These are phyloP conservation scores for Ptychodera flava DNA, from an alignment of 35 echinoderm and acorn worm species.

Conservation along the genomic window DNA sequence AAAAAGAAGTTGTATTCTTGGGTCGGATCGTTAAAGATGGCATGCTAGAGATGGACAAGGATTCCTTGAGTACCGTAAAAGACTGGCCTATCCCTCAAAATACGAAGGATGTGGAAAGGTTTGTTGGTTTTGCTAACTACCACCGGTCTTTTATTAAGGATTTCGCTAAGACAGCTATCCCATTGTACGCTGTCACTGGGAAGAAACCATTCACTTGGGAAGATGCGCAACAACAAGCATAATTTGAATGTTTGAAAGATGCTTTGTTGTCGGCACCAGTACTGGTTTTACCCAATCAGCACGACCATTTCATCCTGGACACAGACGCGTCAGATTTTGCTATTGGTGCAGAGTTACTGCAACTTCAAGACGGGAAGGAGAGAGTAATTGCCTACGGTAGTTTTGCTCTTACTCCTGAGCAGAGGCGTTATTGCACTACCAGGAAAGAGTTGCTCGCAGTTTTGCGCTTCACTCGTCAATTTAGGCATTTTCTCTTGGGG, in stretches of 20 bases:
- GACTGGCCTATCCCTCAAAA: conserved; percentile 23
- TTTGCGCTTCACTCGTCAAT: neutral
- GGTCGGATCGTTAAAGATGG: conserved; percentile 8
- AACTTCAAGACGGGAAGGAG: neutral
- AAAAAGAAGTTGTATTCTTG: conserved; percentile 6
- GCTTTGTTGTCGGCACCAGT: conserved; percentile 15
- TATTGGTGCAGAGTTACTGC: neutral
- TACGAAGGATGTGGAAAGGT: conserved; percentile 20
- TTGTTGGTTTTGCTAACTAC: conserved; percentile 43
- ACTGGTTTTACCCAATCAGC: conserved; percentile 22
- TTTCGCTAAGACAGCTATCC: conserved; percentile 16
- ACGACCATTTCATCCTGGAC: conserved; percentile 38
- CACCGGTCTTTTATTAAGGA: conserved; percentile 36
- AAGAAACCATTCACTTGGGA: conserved; percentile 21
- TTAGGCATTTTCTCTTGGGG: neutral
- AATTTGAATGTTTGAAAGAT: conserved; percentile 11
- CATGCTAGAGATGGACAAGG: conserved; percentile 1
- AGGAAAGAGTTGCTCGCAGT: neutral
- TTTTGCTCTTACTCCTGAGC: neutral
- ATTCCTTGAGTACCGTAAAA: conserved; percentile 17
- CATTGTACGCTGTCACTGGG: conserved; percentile 28
- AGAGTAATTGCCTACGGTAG: neutral
- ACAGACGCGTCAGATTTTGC: neutral
- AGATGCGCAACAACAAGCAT: conserved; percentile 25
- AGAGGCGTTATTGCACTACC: neutral